These are phyloP conservation scores for Hirtodrosophila confusa DNA, from an alignment of 2,888 invertebrate species.

Conservation along the genomic window DNA sequence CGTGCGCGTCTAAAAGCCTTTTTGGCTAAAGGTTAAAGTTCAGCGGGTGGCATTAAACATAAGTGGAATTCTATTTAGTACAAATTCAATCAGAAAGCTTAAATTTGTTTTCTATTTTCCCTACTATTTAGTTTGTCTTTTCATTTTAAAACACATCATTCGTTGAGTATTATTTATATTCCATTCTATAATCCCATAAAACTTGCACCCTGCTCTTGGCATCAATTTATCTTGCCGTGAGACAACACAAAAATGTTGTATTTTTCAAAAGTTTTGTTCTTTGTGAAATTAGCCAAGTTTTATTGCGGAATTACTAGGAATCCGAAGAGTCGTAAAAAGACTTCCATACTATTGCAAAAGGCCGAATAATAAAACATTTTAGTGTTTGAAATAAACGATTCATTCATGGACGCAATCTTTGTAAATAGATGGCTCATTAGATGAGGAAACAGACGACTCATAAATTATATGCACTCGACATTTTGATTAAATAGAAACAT, in stretches of 20 bases:
- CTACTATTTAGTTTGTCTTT: neutral
- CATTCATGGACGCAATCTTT: constrained; percentile 40
- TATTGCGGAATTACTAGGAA: constrained; percentile 28
- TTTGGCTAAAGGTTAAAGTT: constrained; percentile 42
- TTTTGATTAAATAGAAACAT: constrained; percentile 43
- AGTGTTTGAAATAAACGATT: constrained; percentile 21
- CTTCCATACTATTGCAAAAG: constrained; percentile 19
- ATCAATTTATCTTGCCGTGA: constrained; percentile 30
- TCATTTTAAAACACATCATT: neutral
- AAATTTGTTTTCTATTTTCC: neutral
- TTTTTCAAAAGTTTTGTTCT: constrained; percentile 22
- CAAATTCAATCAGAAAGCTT: neutral
- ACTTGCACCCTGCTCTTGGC: constrained; percentile 43
- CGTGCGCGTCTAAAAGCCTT: constrained; percentile 18
- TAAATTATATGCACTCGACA: constrained; percentile 69
- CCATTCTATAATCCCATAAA: constrained; percentile 41
- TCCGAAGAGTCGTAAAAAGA: constrained; percentile 15
- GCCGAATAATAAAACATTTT: constrained; percentile 28
- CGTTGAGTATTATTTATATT: constrained; percentile 20
- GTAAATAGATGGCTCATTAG: constrained; percentile 24
- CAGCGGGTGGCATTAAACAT: constrained; percentile 14
- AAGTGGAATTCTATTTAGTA: constrained; percentile 1
- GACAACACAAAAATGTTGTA: constrained; percentile 15
- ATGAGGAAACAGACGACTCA: constrained; percentile 49
- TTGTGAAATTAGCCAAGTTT: constrained; percentile 34